A percentile compares a stretch with the other conserved stretches of the same genome.
Conservation (phyloP, 2,888 invertebrate species). For the Marasmarcha lunaedactyla region DNA sequence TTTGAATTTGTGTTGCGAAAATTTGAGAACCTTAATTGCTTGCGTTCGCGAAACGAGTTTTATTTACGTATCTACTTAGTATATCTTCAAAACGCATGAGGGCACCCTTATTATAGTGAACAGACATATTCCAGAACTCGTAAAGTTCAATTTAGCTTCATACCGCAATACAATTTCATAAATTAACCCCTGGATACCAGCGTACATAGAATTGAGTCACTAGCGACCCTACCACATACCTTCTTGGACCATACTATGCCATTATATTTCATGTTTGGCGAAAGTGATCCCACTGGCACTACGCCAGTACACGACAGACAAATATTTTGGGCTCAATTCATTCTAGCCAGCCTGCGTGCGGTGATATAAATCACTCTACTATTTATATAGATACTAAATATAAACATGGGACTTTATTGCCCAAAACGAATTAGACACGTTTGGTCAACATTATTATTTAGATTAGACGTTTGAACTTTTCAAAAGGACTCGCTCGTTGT, state of each 20-base stretch:
- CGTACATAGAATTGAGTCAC: conserved; percentile 27
- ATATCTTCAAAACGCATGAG: too few species aligned
- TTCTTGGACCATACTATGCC: conserved; percentile 28
- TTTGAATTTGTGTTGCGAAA: too few species aligned
- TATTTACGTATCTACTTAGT: too few species aligned
- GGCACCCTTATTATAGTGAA: too few species aligned
- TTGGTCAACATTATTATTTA: conserved; percentile 16
- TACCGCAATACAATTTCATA: not conserved
- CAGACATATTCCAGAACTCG: not conserved
- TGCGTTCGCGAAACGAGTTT: too few species aligned
- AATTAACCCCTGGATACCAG: conserved; percentile 15
- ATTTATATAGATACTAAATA: conserved; percentile 50
- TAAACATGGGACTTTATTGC: conserved; percentile 46
- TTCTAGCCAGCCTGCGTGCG: conserved; percentile 35
- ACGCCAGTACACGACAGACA: conserved; percentile 58
- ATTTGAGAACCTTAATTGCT: too few species aligned
- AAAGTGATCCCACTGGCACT: conserved; percentile 61
- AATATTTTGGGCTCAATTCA: conserved; percentile 61
- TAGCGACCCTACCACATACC: conserved; percentile 21
- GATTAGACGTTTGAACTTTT: conserved; percentile 23
- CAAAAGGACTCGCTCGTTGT: too few species aligned
- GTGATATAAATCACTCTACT: conserved; percentile 45
- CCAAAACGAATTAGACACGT: conserved; percentile 27
- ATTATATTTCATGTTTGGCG: conserved; percentile 33
- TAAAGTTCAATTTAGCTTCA: not conserved